A percentile compares a stretch with the other conserved stretches of the same genome.
Conservation (phyloP, 2,797 vertebrate species). For the Zenarchopterus dispar region DNA sequence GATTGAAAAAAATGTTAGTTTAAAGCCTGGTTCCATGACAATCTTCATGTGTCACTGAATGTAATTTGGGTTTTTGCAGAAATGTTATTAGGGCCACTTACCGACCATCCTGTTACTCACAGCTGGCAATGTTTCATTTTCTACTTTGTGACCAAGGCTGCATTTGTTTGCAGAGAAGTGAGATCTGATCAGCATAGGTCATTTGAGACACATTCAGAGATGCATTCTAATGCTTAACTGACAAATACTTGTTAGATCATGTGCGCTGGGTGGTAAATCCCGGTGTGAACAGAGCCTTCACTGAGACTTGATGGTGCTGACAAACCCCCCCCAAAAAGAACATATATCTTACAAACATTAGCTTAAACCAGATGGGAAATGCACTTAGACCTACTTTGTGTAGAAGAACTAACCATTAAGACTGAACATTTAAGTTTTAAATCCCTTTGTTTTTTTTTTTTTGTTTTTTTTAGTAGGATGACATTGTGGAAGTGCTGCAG, state of each 20-base stretch:
- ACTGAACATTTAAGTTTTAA: conserved; percentile 3
- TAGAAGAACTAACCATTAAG: conserved; percentile 2
- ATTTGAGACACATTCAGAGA: neutral
- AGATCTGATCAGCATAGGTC: conserved; percentile 11
- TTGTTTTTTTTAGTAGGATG: conserved; percentile 16
- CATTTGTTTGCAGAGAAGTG: conserved; percentile 6
- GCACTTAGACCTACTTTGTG: neutral
- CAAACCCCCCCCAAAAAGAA: neutral
- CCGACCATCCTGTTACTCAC: neutral
- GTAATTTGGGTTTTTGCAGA: neutral
- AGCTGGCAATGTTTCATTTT: conserved; percentile 2
- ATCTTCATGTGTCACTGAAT: neutral
- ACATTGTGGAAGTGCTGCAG: conserved; percentile 33
- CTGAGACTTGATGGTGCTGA: neutral
- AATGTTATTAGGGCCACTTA: neutral
- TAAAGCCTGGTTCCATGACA: too few relatives aligned
- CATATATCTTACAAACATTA: neutral
- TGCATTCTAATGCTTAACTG: conserved; percentile 1
- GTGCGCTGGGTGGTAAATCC: neutral
- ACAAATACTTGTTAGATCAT: neutral
- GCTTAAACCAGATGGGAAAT: neutral
- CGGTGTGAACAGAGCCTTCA: conserved; percentile 1
- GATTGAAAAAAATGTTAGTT: too few relatives aligned
- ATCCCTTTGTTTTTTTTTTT: conserved; percentile 11
- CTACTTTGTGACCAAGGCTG: neutral